Conservation (phyloP, 2,113 vertebrate species). For the Campylomormyrus tamandua region DNA sequence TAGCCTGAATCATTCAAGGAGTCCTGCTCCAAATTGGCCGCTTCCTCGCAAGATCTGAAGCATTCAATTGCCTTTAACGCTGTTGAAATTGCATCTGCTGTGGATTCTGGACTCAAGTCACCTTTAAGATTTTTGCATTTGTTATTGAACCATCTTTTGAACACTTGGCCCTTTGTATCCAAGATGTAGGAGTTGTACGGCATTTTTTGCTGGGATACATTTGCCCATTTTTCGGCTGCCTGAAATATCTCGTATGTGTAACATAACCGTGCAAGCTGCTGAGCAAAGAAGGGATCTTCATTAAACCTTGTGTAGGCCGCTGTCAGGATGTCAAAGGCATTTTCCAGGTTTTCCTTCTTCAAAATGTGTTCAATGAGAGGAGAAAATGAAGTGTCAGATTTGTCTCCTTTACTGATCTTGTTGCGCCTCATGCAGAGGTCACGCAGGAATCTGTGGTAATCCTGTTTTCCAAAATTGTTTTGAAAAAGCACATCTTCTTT, state of each 20-base stretch:
- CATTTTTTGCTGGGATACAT: conserved; percentile 50
- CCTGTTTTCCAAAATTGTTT: too few species aligned
- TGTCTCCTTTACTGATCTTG: conserved; percentile 63
- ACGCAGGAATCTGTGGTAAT: conserved; percentile 52
- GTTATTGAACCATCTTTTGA: conserved; percentile 62
- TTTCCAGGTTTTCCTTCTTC: conserved; percentile 46
- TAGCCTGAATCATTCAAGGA: conserved; percentile 56
- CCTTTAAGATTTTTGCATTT: conserved; percentile 48
- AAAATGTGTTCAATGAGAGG: conserved; percentile 67
- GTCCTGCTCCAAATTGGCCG: conserved; percentile 54
- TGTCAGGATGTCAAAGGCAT: conserved; percentile 59
- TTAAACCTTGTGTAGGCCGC: conserved; percentile 57
- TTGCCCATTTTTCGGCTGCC: conserved; percentile 58
- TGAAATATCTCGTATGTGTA: conserved; percentile 63
- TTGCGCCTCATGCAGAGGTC: conserved; percentile 62
- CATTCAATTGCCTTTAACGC: conserved; percentile 67
- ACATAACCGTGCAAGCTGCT: conserved; percentile 69
- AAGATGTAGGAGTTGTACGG: conserved; percentile 70
- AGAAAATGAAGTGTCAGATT: conserved; percentile 62
- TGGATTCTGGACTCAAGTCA: conserved; percentile 35
- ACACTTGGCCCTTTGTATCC: conserved; percentile 76
- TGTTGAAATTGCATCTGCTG: conserved; percentile 47
- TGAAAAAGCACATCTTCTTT: too few species aligned
- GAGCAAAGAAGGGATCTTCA: conserved; percentile 65
- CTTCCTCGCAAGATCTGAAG: conserved; percentile 61